Conservation (phyloP, 64 coral and sea anemone species). For the Pocillopora damicornis region DNA sequence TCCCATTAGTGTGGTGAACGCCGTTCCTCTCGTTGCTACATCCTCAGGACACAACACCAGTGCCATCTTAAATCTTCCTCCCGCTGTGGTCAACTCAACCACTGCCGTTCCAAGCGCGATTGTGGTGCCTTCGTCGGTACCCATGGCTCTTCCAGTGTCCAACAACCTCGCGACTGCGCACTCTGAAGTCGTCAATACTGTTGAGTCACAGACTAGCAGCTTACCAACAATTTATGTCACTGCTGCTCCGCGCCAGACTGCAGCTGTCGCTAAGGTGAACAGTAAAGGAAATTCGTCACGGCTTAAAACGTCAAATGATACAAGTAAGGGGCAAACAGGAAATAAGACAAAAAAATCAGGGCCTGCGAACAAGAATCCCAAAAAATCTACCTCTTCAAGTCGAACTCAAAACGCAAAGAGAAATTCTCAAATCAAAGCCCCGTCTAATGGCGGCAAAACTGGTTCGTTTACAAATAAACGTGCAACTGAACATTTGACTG, state of each 20-base stretch:
- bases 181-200: not conserved
- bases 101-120: not conserved
- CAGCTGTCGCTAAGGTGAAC: not conserved
- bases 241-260: conserved; percentile 13
- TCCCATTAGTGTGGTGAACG: conserved; percentile 18
- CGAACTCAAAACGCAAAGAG: not conserved
- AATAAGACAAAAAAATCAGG: not conserved
- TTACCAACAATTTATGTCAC: conserved; percentile 10
- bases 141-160: not conserved
- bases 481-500: not conserved
- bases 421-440: conserved; percentile 2
- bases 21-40: not conserved
- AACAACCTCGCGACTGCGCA: not conserved
- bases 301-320: not conserved
- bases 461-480: conserved; percentile 13
- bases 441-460: not conserved
- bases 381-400: not conserved
- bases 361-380: not conserved
- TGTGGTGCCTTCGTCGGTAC: not conserved
- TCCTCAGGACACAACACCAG: not conserved
- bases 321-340: not conserved
- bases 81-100: not conserved
- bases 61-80: conserved; percentile 1
- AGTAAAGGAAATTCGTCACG: not conserved
- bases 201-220: not conserved